Conservation (phyloP, 2,888 invertebrate genomes). For the Spisula solida region DNA sequence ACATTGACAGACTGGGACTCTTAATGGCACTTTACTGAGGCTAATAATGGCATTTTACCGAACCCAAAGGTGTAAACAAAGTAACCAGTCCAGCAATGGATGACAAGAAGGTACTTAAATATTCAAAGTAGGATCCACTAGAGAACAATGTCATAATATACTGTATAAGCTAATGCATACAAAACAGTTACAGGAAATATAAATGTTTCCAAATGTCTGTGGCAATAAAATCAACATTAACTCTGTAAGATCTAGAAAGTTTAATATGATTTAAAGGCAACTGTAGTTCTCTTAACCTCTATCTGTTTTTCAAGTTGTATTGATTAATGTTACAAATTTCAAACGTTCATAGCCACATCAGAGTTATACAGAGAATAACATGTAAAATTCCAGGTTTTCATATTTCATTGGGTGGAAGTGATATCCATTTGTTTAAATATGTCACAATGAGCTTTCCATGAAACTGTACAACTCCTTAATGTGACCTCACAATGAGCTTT, state of each 20-base stretch:
- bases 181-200: neutral
- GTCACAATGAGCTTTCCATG: too few species aligned
- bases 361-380: too few species aligned
- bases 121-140: neutral
- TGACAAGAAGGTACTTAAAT: slow-evolving; percentile 8
- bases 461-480: too few species aligned
- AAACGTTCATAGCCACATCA: neutral
- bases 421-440: too few species aligned
- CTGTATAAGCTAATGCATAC: neutral
- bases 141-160: neutral
- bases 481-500: too few species aligned
- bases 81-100: slow-evolving; percentile 10
- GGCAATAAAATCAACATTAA: slow-evolving; percentile 8
- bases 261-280: neutral
- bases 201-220: neutral
- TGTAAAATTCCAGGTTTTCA: too few species aligned
- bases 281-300: neutral
- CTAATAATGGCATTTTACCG: slow-evolving; percentile 18
- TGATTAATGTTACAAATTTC: slow-evolving; percentile 9
- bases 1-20: slow-evolving; percentile 16
- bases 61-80: slow-evolving; percentile 25
- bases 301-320: neutral
- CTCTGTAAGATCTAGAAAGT: neutral
- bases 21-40: slow-evolving; percentile 19
- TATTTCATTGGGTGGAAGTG: too few species aligned